A percentile compares a stretch with the other conserved stretches of the same genome.
Conservation (phyloP, 2,797 vertebrate genomes). For the Spheniscus humboldti region DNA sequence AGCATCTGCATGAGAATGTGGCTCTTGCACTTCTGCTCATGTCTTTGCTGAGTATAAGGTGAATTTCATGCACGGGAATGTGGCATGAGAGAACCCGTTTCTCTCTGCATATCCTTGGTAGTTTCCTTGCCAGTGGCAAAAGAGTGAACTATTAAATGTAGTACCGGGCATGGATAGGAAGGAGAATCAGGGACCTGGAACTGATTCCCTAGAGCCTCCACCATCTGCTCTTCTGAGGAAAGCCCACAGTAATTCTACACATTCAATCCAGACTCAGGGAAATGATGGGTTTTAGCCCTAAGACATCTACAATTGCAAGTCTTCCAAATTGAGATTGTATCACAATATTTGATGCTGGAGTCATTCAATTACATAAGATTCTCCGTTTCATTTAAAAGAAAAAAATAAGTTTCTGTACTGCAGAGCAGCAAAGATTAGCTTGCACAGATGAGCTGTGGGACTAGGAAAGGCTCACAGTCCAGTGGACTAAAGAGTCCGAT, state of each 20-base stretch:
- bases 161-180: neutral
- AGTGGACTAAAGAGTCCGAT: neutral
- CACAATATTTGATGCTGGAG: neutral
- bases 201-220: neutral
- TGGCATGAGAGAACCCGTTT: neutral
- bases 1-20: neutral
- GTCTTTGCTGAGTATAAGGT: neutral
- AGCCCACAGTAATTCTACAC: neutral
- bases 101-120: neutral
- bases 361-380: neutral
- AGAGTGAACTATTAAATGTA: neutral
- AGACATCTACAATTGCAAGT: neutral
- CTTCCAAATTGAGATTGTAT: constrained; percentile 6
- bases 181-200: neutral
- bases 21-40: neutral
- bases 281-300: neutral
- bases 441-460: neutral
- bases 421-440: neutral
- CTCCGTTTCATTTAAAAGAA: constrained; percentile 34
- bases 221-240: neutral
- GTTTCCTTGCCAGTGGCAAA: neutral
- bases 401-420: neutral
- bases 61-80: accelerated
- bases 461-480: neutral
- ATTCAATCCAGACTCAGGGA: neutral